A percentile compares a stretch with the other conserved stretches of the same genome.
Conservation (phyloP, 2,113 vertebrate genomes). For the Macaca nemestrina region DNA sequence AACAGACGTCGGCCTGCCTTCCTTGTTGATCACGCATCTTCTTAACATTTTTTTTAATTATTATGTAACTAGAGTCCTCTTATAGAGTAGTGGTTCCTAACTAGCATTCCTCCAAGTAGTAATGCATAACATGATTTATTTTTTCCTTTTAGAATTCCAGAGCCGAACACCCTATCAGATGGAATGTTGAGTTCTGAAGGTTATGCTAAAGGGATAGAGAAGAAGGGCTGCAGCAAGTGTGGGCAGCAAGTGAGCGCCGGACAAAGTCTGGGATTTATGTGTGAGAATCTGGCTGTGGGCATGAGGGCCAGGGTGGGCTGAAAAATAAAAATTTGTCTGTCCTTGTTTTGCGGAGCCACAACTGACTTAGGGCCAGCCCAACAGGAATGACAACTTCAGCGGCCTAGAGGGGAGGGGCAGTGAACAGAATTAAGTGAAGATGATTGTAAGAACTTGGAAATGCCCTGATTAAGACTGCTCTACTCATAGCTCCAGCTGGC, state of each 20-base stretch:
- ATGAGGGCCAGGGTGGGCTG: fast-evolving
- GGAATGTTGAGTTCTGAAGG: background rate
- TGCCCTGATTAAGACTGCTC: fast-evolving
- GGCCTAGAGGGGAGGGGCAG: background rate
- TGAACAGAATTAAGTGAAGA: background rate
- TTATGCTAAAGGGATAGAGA: fast-evolving
- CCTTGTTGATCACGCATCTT: background rate
- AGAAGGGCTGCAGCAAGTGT: fast-evolving
- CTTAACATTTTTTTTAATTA: background rate
- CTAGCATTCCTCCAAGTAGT: background rate
- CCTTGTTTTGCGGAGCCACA: background rate
- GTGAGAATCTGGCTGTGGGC: fast-evolving
- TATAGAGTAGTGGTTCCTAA: background rate
- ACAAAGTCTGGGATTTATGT: fast-evolving
- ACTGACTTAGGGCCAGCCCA: fast-evolving
- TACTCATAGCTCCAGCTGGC: fast-evolving
- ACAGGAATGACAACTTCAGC: background rate
- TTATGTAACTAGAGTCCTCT: background rate
- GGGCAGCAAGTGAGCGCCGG: fast-evolving
- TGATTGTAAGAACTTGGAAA: background rate
- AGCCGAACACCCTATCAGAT: background rate
- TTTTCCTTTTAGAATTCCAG: background rate
- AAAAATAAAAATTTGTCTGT: fast-evolving
- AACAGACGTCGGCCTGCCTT: background rate
- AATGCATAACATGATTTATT: background rate